Percentiles rank a stretch among this genome's conserved stretches.
These are phyloP conservation scores for Parotocinclus haroldoi DNA, from an alignment of 2,797 vertebrate genomes.

Conservation along the genomic window DNA sequence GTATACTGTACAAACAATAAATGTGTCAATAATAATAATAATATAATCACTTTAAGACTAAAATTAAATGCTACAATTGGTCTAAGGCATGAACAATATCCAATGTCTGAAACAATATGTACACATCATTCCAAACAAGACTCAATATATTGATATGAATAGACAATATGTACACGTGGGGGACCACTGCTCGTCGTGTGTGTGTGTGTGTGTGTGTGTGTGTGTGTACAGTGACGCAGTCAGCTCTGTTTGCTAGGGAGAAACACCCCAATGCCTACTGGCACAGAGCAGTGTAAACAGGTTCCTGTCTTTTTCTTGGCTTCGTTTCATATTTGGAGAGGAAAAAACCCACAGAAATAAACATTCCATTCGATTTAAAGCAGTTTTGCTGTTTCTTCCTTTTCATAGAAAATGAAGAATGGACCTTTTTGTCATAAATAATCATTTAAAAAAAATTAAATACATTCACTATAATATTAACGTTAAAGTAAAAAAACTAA, in stretches of 20 bases:
- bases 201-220: conserved; percentile 73
- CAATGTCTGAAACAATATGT: conserved; percentile 99
- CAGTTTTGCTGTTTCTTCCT: conserved; percentile 98
- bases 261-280: conserved; percentile 84
- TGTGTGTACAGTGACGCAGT: conserved; percentile 95
- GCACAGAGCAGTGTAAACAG: conserved; percentile 99
- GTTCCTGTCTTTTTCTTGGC: conserved; percentile 89
- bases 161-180: conserved; percentile 98
- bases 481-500: conserved; percentile 99
- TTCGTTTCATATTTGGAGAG: conserved; percentile 96
- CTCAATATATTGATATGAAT: conserved; percentile 99
- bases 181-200: conserved; percentile 77
- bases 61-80: conserved; percentile 98
- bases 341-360: conserved; percentile 70
- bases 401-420: conserved; percentile 99
- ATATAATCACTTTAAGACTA: conserved; percentile 86
- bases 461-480: conserved; percentile 99
- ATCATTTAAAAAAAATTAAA: conserved; percentile 98
- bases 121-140: conserved; percentile 99
- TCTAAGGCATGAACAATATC: conserved; percentile 99
- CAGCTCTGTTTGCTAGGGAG: conserved; percentile 86
- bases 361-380: conserved; percentile 99
- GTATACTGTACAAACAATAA: conserved; percentile 96
- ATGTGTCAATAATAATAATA: conserved; percentile 77
- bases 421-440: conserved; percentile 99